A percentile compares a stretch with the other conserved stretches of the same genome.
These are phyloP conservation scores for Tenualosa thibaudeaui DNA, from an alignment of 2,797 vertebrate species.

Conservation along the genomic window DNA sequence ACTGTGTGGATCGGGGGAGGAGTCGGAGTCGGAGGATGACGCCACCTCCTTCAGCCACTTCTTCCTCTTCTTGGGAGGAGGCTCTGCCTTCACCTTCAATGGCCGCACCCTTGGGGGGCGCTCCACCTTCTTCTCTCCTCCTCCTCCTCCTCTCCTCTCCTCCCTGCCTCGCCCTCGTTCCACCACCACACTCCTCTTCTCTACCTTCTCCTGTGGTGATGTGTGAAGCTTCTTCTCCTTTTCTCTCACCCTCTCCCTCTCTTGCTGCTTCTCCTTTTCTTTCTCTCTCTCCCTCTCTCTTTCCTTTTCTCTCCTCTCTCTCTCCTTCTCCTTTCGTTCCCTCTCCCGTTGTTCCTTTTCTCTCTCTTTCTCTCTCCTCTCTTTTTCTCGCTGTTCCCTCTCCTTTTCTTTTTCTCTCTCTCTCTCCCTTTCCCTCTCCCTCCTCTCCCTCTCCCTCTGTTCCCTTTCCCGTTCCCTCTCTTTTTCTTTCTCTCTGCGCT, in stretches of 20 bases:
- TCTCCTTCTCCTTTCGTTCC: constrained; percentile 29
- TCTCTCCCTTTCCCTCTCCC: constrained; percentile 27
- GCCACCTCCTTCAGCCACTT: constrained; percentile 85
- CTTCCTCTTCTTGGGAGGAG: constrained; percentile 82
- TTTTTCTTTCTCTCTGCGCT: constrained; percentile 41
- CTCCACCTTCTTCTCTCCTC: constrained; percentile 54
- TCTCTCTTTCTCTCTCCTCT: constrained; percentile 49
- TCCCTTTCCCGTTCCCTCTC: constrained; percentile 55
- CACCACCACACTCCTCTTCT: constrained; percentile 46
- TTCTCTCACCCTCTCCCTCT: constrained; percentile 47
- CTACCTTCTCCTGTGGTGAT: constrained; percentile 46
- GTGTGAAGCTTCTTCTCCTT: constrained; percentile 55
- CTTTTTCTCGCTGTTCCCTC: constrained; percentile 35
- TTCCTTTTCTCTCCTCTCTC: constrained; percentile 40
- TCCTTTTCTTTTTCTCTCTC: not conserved
- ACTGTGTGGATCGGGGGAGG: constrained; percentile 77
- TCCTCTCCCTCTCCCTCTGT: constrained; percentile 42
- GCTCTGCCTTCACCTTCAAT: constrained; percentile 68
- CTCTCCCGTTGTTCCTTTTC: constrained; percentile 40
- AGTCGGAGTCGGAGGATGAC: constrained; percentile 81
- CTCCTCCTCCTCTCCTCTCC: constrained; percentile 65
- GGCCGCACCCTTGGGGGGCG: constrained; percentile 58
- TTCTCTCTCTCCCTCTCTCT: constrained; percentile 42
- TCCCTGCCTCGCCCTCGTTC: constrained; percentile 48
- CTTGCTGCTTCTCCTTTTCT: constrained; percentile 51